Evolutionary conservation across 2,888 invertebrate species (phyloP).

Genomic region (Pandemis corylana): DNA sequence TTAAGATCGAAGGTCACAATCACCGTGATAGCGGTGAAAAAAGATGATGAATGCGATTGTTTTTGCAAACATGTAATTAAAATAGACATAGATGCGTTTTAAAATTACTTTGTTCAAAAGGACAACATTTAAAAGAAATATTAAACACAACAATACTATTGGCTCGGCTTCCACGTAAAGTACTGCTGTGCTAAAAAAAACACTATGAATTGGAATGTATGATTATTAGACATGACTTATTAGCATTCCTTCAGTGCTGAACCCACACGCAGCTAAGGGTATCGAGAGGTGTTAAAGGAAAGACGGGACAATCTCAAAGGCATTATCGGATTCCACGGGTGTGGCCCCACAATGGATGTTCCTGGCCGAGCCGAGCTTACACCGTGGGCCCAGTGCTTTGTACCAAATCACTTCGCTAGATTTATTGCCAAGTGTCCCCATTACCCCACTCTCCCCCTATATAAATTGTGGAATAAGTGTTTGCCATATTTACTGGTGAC

Average conservation of each 20-base stretch:
- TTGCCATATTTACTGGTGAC: slow-evolving; percentile 83
- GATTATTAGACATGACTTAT: slow-evolving; percentile 21
- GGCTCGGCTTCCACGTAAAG: no score
- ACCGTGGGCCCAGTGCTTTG: slow-evolving; percentile 80
- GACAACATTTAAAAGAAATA: no score
- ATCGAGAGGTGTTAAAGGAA: slow-evolving; percentile 78
- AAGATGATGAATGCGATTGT: no score
- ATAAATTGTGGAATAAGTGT: slow-evolving; percentile 84
- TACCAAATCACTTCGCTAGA: slow-evolving; percentile 82
- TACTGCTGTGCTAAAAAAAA: neutral
- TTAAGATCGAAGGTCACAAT: no score
- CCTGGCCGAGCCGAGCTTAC: slow-evolving; percentile 79
- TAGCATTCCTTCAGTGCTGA: slow-evolving; percentile 30
- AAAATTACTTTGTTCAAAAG: no score
- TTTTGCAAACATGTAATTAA: no score
- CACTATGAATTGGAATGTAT: neutral
- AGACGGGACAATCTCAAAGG: slow-evolving; percentile 81
- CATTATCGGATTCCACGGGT: slow-evolving; percentile 83
- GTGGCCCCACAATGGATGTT: slow-evolving; percentile 79
- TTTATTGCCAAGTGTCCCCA: slow-evolving; percentile 78
- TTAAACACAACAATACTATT: no score
- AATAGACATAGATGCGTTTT: no score
- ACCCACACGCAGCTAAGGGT: slow-evolving; percentile 48
- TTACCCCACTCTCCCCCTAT: slow-evolving; percentile 75
- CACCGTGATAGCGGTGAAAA: no score